Base-by-base conservation (phyloP, 2,797 vertebrate genomes). In the Eidolon dupreanum region DNA sequence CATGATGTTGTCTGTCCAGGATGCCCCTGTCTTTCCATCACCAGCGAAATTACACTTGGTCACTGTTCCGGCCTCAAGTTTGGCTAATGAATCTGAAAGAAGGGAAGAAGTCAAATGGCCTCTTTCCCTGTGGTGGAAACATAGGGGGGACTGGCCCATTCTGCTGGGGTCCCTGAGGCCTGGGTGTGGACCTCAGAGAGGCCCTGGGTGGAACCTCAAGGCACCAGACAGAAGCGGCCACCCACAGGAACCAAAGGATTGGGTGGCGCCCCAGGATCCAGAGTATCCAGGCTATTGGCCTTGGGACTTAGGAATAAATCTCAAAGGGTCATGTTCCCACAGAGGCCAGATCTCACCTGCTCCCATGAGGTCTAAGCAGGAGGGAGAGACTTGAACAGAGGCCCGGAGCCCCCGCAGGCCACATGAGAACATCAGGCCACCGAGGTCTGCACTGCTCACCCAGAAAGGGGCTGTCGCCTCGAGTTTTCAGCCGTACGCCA, bases 11-110 rank as follows among this genome's bases (percentile, higher is more conserved):
- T 99, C 99, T 0, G 99, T 99, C 99, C 99, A 99, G 0, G 99
- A 99, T 0, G 98, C 98, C 33, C 99, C 99, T 0, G 98, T 98
- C 19, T 98, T 97, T 66, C 98, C 97, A 51, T 99, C 99, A 53
- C 99, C 99, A n/a, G 99, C 98, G 85, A 99, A 99, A 98, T 99
- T 99, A 87, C 99, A 99, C 96, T 98, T 99, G 74, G 99, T 99
- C 96, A 99, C 99, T 0, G 99, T 98, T 66, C 99, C 99, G 2
- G 98, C 96, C 6, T 99, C 99, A 46, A 99, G 85, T 98, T 99
- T 99, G 89, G 99, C 99, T 66, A 99, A 97, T 8, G 99, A 99
- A 94, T 98, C 99, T 99, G 95, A 57, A 97, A 88, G 24, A 73
- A 86, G 16, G 86, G 4, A 65, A 74, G 33, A 22, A 10, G 3